Evolutionary conservation across 1,140 invertebrate species (phyloP), one percentile per base, ranked within the genome.

Genomic region (Anadara kagoshimensis): DNA sequence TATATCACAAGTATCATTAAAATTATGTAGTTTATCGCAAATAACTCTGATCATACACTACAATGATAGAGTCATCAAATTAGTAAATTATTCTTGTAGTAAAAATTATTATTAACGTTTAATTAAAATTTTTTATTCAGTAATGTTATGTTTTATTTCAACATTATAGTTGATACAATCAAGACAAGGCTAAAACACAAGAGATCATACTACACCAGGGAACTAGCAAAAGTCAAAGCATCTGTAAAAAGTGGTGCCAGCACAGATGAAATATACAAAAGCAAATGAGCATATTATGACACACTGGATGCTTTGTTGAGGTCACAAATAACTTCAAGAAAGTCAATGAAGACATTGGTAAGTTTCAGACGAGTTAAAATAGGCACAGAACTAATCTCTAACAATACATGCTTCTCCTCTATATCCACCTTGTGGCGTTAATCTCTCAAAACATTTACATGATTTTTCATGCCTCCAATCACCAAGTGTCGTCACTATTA

Each of bases 321-420:
- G n/a, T 29, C 57, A 59, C 57, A 58, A 24, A 24, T 58, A 24
- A 59, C 57, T 26, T 24, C 24, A 11, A 29, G 57, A 12, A 59
- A 11, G 18, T 59, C 24, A 29, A n/a, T 59, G 11, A 59, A 3
- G 4, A 59, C 0, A 4, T 26, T 59, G 22, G 57, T 59, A 26
- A 59, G 24, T 59, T 22, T 63, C 41, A 8, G 10, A 44, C 5
- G 1, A 63, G 58, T 69, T 69, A n/a, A n/a, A n/a, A 57, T 58
- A 69, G 54, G n/a, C 56, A 45, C 22, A 26, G 22, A 69, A 58
- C 26, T 69, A 54, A 45, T 59, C 66, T n/a, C 54, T 11, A 44
- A 57, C 45, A 20, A 5, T 5, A 16, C 44, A 12, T 5, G 29
- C 24, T 26, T 53, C 22, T 4, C 16, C 29, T 14, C 24, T 57